These are phyloP conservation scores for Amphiprion ocellaris DNA, from an alignment of 2,113 vertebrate species.

Conservation along the genomic window DNA sequence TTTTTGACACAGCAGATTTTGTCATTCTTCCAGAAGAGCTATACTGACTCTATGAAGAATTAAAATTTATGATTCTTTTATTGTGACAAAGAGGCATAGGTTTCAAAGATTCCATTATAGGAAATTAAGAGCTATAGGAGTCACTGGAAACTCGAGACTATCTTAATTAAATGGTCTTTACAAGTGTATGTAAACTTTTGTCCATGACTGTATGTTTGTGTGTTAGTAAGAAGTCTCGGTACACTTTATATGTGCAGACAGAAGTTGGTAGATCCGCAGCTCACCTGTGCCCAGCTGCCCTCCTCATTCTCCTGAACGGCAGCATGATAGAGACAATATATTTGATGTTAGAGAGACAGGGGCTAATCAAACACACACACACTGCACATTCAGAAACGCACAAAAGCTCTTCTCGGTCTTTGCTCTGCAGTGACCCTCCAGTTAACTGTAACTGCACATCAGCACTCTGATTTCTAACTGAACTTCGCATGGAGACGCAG, in stretches of 20 bases:
- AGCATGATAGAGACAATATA: conserved; percentile 85
- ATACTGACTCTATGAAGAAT: too few species aligned
- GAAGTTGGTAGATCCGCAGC: conserved; percentile 41
- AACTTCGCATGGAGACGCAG: conserved; percentile 11
- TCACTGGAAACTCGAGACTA: too few species aligned
- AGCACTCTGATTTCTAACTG: conserved; percentile 22
- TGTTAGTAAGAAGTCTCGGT: not conserved
- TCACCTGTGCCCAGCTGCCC: conserved; percentile 99
- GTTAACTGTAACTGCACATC: conserved; percentile 3
- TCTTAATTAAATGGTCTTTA: too few species aligned
- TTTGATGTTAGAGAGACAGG: conserved; percentile 52
- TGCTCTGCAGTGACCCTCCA: conserved; percentile 11
- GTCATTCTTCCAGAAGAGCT: too few species aligned
- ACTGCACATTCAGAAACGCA: conserved; percentile 19
- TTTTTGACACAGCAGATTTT: too few species aligned
- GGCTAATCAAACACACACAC: conserved; percentile 20
- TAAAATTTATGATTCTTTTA: too few species aligned
- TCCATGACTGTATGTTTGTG: not conserved
- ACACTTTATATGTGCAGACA: conserved; percentile 23
- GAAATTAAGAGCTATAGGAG: too few species aligned
- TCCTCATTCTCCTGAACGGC: conserved; percentile 94
- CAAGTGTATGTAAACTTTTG: not conserved
- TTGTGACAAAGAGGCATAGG: too few species aligned
- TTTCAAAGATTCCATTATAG: too few species aligned
- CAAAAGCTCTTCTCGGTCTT: conserved; percentile 3